Evolutionary conservation across 2,797 vertebrate species (phyloP).

Genomic region (Urosaurus nigricauda): DNA sequence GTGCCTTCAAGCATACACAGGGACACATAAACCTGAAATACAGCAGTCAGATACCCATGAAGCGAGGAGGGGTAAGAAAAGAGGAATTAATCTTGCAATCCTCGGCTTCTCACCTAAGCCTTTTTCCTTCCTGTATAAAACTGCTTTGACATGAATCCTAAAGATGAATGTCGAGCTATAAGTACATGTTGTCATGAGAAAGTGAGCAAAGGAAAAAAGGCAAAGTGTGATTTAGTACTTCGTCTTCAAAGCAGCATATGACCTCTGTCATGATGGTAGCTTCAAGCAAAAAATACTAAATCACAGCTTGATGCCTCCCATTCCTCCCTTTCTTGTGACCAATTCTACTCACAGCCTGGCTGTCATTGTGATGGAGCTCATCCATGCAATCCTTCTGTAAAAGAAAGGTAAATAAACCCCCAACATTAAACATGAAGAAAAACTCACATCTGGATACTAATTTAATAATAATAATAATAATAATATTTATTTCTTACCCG

Average conservation of each 20-base stretch:
- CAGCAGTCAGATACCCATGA: slow-evolving; percentile 27
- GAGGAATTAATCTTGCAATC: slow-evolving; percentile 51
- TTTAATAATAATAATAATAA: too few relatives aligned
- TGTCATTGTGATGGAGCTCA: slow-evolving; percentile 20
- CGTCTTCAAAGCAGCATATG: slow-evolving; percentile 8
- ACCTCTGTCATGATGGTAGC: slow-evolving; percentile 38
- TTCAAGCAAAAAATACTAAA: slow-evolving; percentile 58
- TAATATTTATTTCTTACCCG: too few relatives aligned
- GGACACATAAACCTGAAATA: slow-evolving; percentile 50
- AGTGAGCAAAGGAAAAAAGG: slow-evolving; percentile 47
- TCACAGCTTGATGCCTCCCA: slow-evolving; percentile 40
- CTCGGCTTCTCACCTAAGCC: slow-evolving; percentile 42
- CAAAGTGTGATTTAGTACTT: slow-evolving; percentile 56
- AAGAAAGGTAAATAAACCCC: neutral
- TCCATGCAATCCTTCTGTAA: neutral
- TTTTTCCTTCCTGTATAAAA: slow-evolving; percentile 42
- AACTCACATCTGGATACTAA: neutral
- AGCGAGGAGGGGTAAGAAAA: neutral
- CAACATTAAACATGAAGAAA: neutral
- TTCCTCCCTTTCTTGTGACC: slow-evolving; percentile 4
- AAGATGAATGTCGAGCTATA: slow-evolving; percentile 55
- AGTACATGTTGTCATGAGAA: slow-evolving; percentile 52
- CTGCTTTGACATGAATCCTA: slow-evolving; percentile 50
- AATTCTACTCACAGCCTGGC: slow-evolving; percentile 11
- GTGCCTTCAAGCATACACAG: neutral